Conservation (phyloP, 2,797 vertebrate genomes). For the Pogoniulus pusillus region DNA sequence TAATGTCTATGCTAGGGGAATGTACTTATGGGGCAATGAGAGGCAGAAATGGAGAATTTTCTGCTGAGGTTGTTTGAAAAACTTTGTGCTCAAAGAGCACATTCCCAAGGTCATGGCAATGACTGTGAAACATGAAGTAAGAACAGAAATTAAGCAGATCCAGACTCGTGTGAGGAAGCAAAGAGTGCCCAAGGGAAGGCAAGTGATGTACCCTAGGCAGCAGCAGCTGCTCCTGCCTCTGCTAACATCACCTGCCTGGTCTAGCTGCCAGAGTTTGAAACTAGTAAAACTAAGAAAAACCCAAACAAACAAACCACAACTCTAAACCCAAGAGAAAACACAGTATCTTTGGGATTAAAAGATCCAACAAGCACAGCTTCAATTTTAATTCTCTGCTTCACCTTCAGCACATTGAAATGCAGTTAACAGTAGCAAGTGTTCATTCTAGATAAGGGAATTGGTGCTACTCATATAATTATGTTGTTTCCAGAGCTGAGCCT, state of each 20-base stretch:
- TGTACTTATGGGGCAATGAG: neutral
- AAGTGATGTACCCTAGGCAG: neutral
- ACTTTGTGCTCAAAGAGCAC: neutral
- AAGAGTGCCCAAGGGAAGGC: neutral
- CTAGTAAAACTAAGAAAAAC: neutral
- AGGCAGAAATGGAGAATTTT: neutral
- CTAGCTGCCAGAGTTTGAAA: slow-evolving; percentile 21
- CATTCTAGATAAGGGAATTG: slow-evolving; percentile 82
- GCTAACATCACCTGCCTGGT: neutral
- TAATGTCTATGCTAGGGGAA: neutral
- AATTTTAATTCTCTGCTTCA: slow-evolving; percentile 67
- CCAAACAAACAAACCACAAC: fast-evolving
- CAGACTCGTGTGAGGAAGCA: neutral
- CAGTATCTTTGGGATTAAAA: slow-evolving; percentile 6
- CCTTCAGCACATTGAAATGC: slow-evolving; percentile 70
- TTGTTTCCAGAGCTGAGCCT: slow-evolving; percentile 63
- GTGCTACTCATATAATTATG: slow-evolving; percentile 76
- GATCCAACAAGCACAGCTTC: neutral
- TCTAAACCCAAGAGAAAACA: neutral
- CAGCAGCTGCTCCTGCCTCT: neutral
- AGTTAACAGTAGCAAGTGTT: slow-evolving; percentile 79
- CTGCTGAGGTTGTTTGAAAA: neutral
- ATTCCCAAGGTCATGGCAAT: neutral
- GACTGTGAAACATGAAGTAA: neutral
- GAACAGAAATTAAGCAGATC: neutral